Percentiles rank a stretch among this genome's conserved stretches.
phyloP scores from a whole-genome alignment of 2,113 vertebrate genomes.

The Microcebus tavaratra region DNA sequence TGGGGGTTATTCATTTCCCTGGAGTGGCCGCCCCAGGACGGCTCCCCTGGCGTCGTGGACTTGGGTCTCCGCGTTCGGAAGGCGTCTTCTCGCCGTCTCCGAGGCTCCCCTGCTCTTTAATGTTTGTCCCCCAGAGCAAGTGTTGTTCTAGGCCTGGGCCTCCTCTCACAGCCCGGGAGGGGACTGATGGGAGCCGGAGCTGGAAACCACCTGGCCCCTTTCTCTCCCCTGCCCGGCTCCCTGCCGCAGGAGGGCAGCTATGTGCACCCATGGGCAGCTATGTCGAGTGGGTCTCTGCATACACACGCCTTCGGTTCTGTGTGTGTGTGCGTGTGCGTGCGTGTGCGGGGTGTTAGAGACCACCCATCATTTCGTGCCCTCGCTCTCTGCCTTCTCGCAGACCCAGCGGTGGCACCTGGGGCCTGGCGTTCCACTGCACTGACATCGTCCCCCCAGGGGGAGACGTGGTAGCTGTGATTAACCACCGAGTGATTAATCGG shows the following conservation, averaged over 20 bases:
- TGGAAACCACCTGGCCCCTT: neutral
- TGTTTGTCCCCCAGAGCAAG: neutral
- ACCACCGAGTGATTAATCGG: conserved; percentile 78
- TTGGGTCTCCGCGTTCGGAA: no score
- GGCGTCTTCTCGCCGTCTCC: fast-evolving
- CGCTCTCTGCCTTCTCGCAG: neutral
- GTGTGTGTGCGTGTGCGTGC: fast-evolving
- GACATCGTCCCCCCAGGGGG: conserved; percentile 54
- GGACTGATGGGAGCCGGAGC: neutral
- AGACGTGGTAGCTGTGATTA: conserved; percentile 74
- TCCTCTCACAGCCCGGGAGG: neutral
- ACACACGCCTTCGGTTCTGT: fast-evolving
- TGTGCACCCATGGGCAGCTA: fast-evolving
- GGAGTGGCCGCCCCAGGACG: neutral
- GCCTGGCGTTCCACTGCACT: neutral
- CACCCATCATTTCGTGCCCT: fast-evolving
- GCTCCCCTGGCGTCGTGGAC: neutral
- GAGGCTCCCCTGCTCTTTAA: neutral
- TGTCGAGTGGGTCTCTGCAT: neutral
- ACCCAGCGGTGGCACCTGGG: neutral
- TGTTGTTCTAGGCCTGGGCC: neutral
- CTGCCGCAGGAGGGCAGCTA: fast-evolving
- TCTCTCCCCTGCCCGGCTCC: neutral
- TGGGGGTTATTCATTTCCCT: neutral
- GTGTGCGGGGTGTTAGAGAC: neutral